phyloP scores from a whole-genome alignment of 2,113 vertebrate species.

The Pterophyllum scalare region DNA sequence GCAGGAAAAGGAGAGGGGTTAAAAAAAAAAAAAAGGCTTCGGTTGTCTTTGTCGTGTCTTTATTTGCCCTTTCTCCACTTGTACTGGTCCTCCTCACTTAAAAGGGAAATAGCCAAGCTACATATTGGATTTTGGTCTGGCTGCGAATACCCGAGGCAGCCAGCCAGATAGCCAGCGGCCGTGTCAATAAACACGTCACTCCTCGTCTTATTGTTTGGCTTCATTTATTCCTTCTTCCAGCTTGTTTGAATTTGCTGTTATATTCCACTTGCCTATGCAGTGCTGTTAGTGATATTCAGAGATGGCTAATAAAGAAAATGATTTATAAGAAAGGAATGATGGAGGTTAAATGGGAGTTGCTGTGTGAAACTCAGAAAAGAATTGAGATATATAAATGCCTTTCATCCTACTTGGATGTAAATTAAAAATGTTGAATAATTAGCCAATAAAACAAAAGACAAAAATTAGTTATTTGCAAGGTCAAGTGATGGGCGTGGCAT shows the following conservation, averaged over 20 bases:
- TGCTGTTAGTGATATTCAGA: neutral
- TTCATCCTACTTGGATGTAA: neutral
- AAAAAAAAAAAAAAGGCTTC: neutral
- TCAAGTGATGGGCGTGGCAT: neutral
- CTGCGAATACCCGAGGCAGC: conserved; percentile 23
- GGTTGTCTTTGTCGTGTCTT: conserved; percentile 16
- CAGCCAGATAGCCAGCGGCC: conserved; percentile 32
- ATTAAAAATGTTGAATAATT: neutral
- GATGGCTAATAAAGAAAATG: neutral
- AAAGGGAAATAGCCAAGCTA: conserved; percentile 40
- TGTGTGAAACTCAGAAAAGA: neutral
- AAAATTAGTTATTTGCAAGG: neutral
- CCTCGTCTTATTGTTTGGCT: conserved; percentile 19
- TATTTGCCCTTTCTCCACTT: conserved; percentile 3
- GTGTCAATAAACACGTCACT: conserved; percentile 41
- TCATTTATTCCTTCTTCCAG: neutral
- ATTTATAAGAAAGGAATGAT: neutral
- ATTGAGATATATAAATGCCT: neutral
- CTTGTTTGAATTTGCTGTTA: conserved; percentile 18
- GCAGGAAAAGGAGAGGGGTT: neutral
- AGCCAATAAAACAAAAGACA: neutral
- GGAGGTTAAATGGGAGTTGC: neutral
- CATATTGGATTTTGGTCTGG: conserved; percentile 51
- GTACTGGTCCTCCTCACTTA: conserved; percentile 6
- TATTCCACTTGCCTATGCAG: neutral